A percentile compares a stretch with the other conserved stretches of the same genome.
These are phyloP conservation scores for Triplophysa rosa DNA, from an alignment of 2,113 vertebrate species.

Conservation along the genomic window DNA sequence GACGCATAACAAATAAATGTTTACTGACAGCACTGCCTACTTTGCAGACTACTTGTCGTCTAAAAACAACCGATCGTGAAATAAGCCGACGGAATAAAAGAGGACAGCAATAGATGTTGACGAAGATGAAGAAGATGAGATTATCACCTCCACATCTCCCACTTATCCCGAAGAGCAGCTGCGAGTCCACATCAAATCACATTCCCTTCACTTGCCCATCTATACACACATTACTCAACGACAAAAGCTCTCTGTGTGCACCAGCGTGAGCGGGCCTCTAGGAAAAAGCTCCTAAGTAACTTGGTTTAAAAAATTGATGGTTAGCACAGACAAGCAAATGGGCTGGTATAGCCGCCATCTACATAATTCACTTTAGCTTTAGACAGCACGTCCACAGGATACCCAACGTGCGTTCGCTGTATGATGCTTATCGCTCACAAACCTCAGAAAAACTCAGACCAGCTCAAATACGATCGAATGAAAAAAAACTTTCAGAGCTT, in stretches of 20 bases:
- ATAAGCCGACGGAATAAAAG: not conserved
- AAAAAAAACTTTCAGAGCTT: too few relatives aligned
- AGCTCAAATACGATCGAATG: too few relatives aligned
- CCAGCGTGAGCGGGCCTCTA: not conserved
- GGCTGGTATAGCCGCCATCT: not conserved
- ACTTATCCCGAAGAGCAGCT: not conserved
- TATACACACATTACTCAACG: not conserved
- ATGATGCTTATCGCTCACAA: too few relatives aligned
- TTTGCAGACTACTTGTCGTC: not conserved
- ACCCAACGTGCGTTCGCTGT: too few relatives aligned
- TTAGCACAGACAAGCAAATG: conserved; percentile 20
- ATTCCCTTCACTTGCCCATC: not conserved
- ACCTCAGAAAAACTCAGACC: too few relatives aligned
- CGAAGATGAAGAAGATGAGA: not conserved
- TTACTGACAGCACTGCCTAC: not conserved
- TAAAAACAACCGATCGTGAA: not conserved
- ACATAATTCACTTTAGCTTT: conserved; percentile 34
- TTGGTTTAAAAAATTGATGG: conserved; percentile 39
- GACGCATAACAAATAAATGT: not conserved
- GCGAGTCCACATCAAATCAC: not conserved
- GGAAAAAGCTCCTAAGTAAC: conserved; percentile 33
- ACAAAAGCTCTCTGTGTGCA: not conserved
- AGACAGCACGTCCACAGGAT: too few relatives aligned
- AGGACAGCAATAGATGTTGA: not conserved
- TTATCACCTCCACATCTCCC: not conserved